phyloP scores from a whole-genome alignment of 2,888 invertebrate species.

The Nomada goodeniana region DNA sequence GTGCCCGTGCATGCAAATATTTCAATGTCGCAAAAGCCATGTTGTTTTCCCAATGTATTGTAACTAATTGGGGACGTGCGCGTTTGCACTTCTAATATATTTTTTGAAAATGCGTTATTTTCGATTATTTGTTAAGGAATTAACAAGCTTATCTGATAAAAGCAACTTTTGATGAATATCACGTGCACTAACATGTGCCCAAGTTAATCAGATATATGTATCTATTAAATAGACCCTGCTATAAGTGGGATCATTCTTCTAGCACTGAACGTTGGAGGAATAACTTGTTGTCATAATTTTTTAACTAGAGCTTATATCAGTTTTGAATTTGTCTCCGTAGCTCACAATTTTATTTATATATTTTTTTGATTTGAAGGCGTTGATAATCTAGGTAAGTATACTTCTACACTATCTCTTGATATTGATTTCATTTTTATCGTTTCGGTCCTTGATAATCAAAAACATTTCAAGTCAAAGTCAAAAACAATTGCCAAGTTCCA shows the following conservation, averaged over 20 bases:
- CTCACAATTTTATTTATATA: neutral
- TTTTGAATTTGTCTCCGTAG: neutral
- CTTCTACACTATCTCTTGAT: neutral
- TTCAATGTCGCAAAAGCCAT: too few species aligned
- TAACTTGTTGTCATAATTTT: neutral
- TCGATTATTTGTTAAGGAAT: neutral
- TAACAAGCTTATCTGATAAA: neutral
- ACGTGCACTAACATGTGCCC: neutral
- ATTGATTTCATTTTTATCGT: too few species aligned
- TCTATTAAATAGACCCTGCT: neutral
- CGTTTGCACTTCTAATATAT: too few species aligned
- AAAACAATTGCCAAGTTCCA: neutral
- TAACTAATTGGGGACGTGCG: too few species aligned
- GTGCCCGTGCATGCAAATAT: too few species aligned
- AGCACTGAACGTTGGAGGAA: neutral
- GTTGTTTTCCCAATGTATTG: too few species aligned
- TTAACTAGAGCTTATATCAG: neutral
- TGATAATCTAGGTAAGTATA: conserved; percentile 19
- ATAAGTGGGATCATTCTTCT: conserved; percentile 5
- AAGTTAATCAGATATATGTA: conserved; percentile 1
- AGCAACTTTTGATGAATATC: neutral
- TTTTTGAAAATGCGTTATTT: too few species aligned
- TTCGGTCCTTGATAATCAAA: neutral
- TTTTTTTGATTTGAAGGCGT: neutral
- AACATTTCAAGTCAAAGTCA: too few species aligned